Evolutionary conservation across 2,797 vertebrate genomes (phyloP).

Genomic region (Sylvilagus floridanus): DNA sequence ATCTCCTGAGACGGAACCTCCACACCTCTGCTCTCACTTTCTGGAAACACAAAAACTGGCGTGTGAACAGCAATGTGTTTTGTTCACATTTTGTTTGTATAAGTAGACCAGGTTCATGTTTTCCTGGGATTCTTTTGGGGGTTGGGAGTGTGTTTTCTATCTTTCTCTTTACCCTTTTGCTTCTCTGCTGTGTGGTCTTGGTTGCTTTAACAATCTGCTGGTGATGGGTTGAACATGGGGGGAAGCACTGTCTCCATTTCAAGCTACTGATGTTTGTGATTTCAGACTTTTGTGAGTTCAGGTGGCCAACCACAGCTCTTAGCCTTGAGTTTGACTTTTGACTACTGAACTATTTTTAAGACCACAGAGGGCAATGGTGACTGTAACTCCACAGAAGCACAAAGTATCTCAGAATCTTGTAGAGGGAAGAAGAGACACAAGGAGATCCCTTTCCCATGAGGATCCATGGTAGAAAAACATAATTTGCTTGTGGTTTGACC

Average conservation of each 20-base stretch:
- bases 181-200: background rate
- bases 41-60: slow-evolving; percentile 50
- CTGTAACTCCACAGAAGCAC: slow-evolving; percentile 81
- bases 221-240: background rate
- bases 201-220: background rate
- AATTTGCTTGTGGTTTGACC: slow-evolving; percentile 46
- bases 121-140: slow-evolving; percentile 37
- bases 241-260: background rate
- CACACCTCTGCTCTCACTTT: slow-evolving; percentile 60
- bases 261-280: slow-evolving; percentile 46
- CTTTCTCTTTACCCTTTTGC: slow-evolving; percentile 50
- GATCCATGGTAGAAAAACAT: slow-evolving; percentile 81
- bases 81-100: slow-evolving; percentile 62
- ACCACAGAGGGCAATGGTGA: slow-evolving; percentile 83
- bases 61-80: background rate
- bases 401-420: slow-evolving; percentile 11
- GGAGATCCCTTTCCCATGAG: slow-evolving; percentile 67
- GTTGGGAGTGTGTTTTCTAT: background rate
- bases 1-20: slow-evolving; percentile 24
- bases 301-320: slow-evolving; percentile 73
- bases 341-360: slow-evolving; percentile 82
- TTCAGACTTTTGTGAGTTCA: slow-evolving; percentile 68
- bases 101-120: slow-evolving; percentile 65
- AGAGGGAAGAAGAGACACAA: slow-evolving; percentile 20
- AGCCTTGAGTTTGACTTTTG: slow-evolving; percentile 79